Evolutionary conservation across 2,888 invertebrate species (phyloP), one percentile per base, ranked within the genome.

Genomic region (Ptychoptera albimana): DNA sequence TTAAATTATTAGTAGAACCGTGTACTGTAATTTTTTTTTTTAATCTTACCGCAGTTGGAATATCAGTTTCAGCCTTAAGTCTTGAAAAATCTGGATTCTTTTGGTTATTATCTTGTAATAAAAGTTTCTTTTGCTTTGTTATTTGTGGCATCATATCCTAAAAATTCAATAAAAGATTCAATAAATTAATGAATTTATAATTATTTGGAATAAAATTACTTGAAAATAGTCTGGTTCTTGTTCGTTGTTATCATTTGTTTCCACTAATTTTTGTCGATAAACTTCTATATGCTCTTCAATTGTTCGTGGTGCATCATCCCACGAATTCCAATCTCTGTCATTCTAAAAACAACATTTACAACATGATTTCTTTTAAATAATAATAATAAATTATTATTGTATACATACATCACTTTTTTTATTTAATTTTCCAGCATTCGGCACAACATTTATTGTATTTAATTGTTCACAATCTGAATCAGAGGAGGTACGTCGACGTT

Each of bases 241-340:
- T 36, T 66, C 63, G 12, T 61, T 55, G 32, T 64, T 57, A 31
- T 68, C 64, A 7, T 63, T 54, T 8, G 64, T 58, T 49, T 67
- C 66, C 1, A 64, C 63, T 43, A 70, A 63, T 46, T 72, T 71
- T 50, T 74, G 73, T 34, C 74, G 55, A 53, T 78, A 78, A 47
- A 71, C 68, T 45, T 78, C 75, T 42, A 78, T 78, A 54, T 77
- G 75, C 51, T 75, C 73, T 53, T 76, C 74, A 23, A 77, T 66
- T 2, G 69, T 68, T 1, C 65, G 62, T 8, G 67, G 67, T 52
- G 66, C 66, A 48, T 75, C 74, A 48, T 74, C 74, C 77, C 77
- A 77, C 12, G 71, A 69, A 50, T 71, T 71, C 77, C 77, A 77
- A 51, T 69, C 66, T 6, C 60, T 57, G 6, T 65, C 63, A 2